Percentiles rank a stretch among this genome's conserved stretches.
phyloP scores from a whole-genome alignment of 2,888 invertebrate species.

The Microctonus brassicae region DNA sequence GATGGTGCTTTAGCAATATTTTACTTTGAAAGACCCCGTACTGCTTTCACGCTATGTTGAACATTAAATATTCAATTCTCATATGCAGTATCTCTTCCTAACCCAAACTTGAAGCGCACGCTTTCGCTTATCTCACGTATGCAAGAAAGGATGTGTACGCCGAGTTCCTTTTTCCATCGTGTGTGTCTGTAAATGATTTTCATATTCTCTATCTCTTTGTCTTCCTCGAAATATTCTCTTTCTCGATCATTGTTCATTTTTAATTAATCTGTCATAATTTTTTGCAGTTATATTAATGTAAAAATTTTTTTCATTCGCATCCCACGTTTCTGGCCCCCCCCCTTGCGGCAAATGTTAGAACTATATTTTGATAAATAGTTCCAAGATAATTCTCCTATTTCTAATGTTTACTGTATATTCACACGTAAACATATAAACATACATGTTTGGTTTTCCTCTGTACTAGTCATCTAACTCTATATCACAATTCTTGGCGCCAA shows the following conservation, averaged over 20 bases:
- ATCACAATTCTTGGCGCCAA: constrained; percentile 47
- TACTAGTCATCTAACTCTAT: constrained; percentile 32
- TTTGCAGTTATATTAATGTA: not conserved
- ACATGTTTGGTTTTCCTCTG: not conserved
- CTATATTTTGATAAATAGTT: not conserved
- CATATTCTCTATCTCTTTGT: not conserved
- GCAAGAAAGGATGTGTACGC: not conserved
- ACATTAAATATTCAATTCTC: constrained; percentile 60
- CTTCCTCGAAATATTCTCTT: no score
- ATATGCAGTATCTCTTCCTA: constrained; percentile 58
- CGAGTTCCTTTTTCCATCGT: constrained; percentile 17
- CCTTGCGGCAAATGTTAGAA: not conserved
- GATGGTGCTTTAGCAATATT: constrained; percentile 42
- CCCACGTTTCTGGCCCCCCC: not conserved
- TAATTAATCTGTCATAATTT: no score
- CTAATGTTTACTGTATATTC: not conserved
- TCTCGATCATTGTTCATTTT: constrained; percentile 10
- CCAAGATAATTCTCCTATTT: not conserved
- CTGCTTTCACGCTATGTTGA: constrained; percentile 30
- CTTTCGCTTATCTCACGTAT: constrained; percentile 18
- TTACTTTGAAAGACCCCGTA: constrained; percentile 38
- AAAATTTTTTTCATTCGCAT: not conserved
- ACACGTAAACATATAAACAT: not conserved
- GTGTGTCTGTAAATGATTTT: not conserved
- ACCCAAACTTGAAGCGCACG: constrained; percentile 1